Percentiles rank a stretch among this genome's conserved stretches.
These are phyloP conservation scores for Acanthornis magna DNA, from an alignment of 2,797 vertebrate genomes.

Conservation along the genomic window DNA sequence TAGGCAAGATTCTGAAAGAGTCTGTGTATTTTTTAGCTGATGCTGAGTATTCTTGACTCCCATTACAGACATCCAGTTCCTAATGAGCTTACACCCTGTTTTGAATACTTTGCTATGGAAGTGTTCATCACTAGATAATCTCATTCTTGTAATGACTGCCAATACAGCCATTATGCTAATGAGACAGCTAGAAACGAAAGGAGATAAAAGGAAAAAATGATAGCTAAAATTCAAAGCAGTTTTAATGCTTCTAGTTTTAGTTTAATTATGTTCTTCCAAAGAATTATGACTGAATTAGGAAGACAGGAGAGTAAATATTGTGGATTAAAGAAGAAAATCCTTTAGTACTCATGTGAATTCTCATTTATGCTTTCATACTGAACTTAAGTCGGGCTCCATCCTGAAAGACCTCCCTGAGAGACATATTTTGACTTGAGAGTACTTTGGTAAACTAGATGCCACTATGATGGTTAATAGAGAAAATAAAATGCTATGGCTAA, in stretches of 20 bases:
- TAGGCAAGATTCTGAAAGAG: not conserved
- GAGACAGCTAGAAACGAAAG: constrained; percentile 43
- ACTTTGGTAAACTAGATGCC: not conserved
- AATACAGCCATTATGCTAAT: constrained; percentile 54
- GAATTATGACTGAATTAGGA: not conserved
- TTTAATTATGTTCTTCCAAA: constrained; percentile 34
- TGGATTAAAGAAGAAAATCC: not conserved
- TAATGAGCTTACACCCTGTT: constrained; percentile 28
- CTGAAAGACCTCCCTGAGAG: not conserved
- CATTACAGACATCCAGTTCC: not conserved
- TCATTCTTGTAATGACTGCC: constrained; percentile 44
- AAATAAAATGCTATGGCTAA: not conserved
- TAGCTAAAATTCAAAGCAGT: constrained; percentile 17
- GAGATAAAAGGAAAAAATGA: not conserved
- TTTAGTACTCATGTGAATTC: not conserved
- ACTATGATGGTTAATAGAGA: not conserved
- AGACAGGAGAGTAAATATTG: constrained; percentile 1
- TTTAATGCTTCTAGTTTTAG: constrained; percentile 9
- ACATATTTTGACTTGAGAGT: not conserved
- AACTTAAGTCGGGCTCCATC: not conserved
- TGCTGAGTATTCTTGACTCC: not conserved
- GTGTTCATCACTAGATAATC: constrained; percentile 34
- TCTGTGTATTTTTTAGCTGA: not conserved
- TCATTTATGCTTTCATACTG: not conserved
- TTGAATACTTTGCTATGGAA: constrained; percentile 34